Evolutionary conservation across 1,140 invertebrate genomes (phyloP).

Genomic region (Whitmania pigra): DNA sequence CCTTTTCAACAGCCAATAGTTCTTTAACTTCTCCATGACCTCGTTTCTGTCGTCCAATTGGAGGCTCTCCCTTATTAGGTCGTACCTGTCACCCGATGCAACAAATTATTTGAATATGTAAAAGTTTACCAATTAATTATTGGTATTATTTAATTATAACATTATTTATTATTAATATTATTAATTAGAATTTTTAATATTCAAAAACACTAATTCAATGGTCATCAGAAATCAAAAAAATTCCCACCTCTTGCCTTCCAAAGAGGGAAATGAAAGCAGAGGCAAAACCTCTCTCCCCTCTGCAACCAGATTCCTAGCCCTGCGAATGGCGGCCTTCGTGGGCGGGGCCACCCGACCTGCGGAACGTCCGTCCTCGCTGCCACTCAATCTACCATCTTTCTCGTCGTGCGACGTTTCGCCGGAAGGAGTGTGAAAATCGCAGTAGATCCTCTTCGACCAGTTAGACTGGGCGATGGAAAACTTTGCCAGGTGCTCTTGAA

Average conservation of each 20-base stretch:
- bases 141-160: no score
- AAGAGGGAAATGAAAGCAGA: background rate
- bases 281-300: slow-evolving; percentile 5
- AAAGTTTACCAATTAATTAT: no score
- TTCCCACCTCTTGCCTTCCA: background rate
- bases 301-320: background rate
- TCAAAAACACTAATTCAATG: no score
- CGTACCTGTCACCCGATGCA: no score
- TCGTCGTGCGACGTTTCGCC: slow-evolving; percentile 29
- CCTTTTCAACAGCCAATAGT: slow-evolving; percentile 80
- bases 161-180: no score
- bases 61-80: background rate
- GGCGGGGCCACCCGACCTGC: background rate
- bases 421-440: slow-evolving; percentile 76
- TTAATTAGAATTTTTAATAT: no score
- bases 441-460: slow-evolving; percentile 75
- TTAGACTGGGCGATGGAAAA: slow-evolving; percentile 9
- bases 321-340: background rate
- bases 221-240: background rate
- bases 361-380: background rate
- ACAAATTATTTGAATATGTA: no score
- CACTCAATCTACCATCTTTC: background rate
- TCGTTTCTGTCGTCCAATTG: background rate
- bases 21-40: background rate
- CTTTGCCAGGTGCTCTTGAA: slow-evolving; percentile 32